Conservation (phyloP, 2,113 vertebrate genomes). For the Misgurnus mizolepis region DNA sequence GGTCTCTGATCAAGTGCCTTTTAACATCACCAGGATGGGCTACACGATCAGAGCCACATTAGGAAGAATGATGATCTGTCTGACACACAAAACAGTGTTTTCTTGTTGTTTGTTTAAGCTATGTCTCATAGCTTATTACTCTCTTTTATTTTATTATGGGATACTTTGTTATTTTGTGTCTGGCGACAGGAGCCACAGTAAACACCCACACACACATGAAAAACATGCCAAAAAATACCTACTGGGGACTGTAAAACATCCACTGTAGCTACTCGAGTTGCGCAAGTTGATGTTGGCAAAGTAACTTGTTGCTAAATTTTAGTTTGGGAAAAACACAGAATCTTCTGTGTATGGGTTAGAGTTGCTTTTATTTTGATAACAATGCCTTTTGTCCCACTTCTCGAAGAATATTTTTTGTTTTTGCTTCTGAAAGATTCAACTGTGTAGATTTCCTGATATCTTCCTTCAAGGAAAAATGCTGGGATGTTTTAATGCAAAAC, state of each 20-base stretch:
- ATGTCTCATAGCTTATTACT: too few species aligned
- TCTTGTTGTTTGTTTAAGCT: too few species aligned
- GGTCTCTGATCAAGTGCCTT: neutral
- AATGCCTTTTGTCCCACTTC: neutral
- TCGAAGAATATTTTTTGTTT: slow-evolving; percentile 1
- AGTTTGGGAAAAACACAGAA: slow-evolving; percentile 8
- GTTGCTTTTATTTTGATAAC: neutral
- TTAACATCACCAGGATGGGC: neutral
- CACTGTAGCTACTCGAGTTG: neutral
- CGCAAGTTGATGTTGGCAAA: neutral
- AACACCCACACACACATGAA: too few species aligned
- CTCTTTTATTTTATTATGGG: neutral
- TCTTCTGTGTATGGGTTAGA: neutral
- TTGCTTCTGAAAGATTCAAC: neutral
- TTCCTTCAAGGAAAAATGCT: too few species aligned
- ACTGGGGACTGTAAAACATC: too few species aligned
- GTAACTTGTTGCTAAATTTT: neutral
- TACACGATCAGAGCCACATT: neutral
- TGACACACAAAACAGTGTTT: too few species aligned
- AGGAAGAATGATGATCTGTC: neutral
- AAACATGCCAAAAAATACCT: too few species aligned
- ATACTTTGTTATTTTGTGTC: neutral
- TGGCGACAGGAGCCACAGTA: neutral
- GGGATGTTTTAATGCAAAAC: too few species aligned
- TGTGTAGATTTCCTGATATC: too few species aligned